phyloP scores from a whole-genome alignment of 2,797 vertebrate species.

The Pogoniulus pusillus region DNA sequence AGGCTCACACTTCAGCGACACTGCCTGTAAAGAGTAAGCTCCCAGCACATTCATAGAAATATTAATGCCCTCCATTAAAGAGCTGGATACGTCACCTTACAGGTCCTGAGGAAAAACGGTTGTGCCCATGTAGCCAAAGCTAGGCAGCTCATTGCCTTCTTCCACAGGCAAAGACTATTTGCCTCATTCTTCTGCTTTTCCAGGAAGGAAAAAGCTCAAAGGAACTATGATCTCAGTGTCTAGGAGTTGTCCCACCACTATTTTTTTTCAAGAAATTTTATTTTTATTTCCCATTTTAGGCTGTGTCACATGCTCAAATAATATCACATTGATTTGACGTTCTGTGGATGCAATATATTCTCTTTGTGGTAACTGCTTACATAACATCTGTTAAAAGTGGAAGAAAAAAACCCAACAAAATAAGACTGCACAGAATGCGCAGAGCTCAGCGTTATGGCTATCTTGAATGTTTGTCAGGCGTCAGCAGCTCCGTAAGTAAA shows the following conservation, averaged over 20 bases:
- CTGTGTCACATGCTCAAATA: not conserved
- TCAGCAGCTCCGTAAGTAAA: slow-evolving; percentile 2
- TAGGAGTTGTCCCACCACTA: not conserved
- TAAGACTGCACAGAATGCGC: not conserved
- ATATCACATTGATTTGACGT: not conserved
- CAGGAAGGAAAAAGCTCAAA: not conserved
- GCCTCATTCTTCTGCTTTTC: not conserved
- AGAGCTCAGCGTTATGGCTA: not conserved
- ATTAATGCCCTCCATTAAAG: not conserved
- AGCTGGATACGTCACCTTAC: not conserved
- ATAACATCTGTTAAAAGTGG: not conserved
- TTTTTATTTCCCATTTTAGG: not conserved
- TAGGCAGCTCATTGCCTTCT: not conserved
- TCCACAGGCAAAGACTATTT: not conserved
- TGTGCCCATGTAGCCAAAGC: not conserved
- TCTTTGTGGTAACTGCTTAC: not conserved
- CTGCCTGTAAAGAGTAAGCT: not conserved
- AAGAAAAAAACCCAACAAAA: not conserved
- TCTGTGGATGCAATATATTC: not conserved
- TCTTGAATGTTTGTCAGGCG: not conserved
- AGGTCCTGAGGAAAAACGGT: not conserved
- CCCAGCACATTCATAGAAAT: not conserved
- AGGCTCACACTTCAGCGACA: not conserved
- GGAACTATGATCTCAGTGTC: not conserved
- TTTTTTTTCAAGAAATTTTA: not conserved